Evolutionary conservation across 2,113 vertebrate genomes (phyloP).

Genomic region (Pyxicephalus adspersus): DNA sequence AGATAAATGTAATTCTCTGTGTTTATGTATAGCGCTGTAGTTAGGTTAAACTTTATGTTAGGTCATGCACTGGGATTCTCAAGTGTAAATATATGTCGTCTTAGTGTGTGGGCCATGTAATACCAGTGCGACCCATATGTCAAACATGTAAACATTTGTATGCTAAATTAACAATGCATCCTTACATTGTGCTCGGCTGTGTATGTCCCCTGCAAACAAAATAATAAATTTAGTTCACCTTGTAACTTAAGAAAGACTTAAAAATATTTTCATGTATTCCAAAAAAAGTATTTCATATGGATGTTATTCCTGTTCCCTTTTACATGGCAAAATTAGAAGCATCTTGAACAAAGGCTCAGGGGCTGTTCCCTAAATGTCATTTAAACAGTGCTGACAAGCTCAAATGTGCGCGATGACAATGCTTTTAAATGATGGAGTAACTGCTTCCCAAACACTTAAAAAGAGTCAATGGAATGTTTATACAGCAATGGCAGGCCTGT

Average conservation of each 20-base stretch:
- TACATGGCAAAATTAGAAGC: background rate
- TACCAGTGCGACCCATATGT: conserved; percentile 4
- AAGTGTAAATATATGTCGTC: conserved; percentile 22
- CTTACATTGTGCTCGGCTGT: background rate
- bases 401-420: conserved; percentile 41
- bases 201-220: background rate
- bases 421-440: conserved; percentile 16
- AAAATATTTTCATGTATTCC: background rate
- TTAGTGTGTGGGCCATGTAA: conserved; percentile 25
- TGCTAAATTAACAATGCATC: conserved; percentile 20
- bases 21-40: conserved; percentile 25
- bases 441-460: conserved; percentile 8
- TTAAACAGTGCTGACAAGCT: conserved; percentile 39
- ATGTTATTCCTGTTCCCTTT: background rate
- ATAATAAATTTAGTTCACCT: background rate
- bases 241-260: background rate
- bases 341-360: background rate
- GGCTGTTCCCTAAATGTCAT: conserved; percentile 28
- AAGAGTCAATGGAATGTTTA: conserved; percentile 14
- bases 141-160: conserved; percentile 24
- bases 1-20: background rate
- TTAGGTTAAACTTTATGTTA: conserved; percentile 33
- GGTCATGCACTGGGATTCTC: conserved; percentile 23
- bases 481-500: conserved; percentile 22
- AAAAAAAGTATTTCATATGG: background rate